These are phyloP conservation scores for Shargacucullia verbasci DNA, from an alignment of 2,888 invertebrate species.

Conservation along the genomic window DNA sequence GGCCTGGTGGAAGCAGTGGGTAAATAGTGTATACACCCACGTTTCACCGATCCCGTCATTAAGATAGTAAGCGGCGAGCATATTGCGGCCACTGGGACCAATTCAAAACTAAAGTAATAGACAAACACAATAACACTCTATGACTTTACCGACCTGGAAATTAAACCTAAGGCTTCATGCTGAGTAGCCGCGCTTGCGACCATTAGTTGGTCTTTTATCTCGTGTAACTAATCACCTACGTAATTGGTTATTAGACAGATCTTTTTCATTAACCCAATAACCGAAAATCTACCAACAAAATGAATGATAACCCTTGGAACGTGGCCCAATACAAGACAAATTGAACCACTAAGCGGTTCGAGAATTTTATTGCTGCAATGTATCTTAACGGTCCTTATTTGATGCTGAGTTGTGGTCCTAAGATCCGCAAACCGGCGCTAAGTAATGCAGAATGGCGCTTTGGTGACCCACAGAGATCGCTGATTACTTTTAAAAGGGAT, in stretches of 20 bases:
- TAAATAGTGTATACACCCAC: too few species aligned
- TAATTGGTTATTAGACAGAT: too few species aligned
- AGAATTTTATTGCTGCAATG: slow-evolving; percentile 52
- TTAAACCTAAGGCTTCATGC: too few species aligned
- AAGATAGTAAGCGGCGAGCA: too few species aligned
- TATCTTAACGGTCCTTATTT: slow-evolving; percentile 40
- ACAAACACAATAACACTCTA: too few species aligned
- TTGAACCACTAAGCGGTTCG: slow-evolving; percentile 41
- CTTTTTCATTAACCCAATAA: slow-evolving; percentile 33
- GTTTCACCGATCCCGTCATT: too few species aligned
- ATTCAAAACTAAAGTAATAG: too few species aligned
- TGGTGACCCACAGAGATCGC: slow-evolving; percentile 30
- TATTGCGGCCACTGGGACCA: too few species aligned
- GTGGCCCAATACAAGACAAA: slow-evolving; percentile 42
- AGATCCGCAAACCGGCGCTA: slow-evolving; percentile 35
- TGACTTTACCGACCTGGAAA: too few species aligned
- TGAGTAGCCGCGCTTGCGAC: too few species aligned
- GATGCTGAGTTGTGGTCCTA: slow-evolving; percentile 24
- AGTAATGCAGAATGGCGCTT: slow-evolving; percentile 30
- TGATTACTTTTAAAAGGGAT: slow-evolving; percentile 43
- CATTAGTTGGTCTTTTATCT: too few species aligned
- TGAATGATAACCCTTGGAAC: slow-evolving; percentile 23
- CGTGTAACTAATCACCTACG: slow-evolving; percentile 23
- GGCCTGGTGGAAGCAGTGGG: too few species aligned
- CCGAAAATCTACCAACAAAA: slow-evolving; percentile 26